Conservation (phyloP, 2,888 invertebrate genomes). For the Apodemia hepburni region DNA sequence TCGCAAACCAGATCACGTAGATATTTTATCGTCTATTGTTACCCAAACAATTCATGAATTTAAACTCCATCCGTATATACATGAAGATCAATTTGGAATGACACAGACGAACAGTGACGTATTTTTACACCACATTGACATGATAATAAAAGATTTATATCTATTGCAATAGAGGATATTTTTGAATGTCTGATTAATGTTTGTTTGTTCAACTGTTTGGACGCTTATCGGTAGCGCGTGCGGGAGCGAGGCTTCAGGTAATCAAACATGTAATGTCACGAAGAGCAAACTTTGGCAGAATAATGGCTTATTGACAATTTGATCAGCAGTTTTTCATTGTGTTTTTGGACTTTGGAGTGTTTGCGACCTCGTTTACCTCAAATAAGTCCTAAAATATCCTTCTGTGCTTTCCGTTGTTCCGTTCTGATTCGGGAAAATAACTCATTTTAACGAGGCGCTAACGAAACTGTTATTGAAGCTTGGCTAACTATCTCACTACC, state of each 20-base stretch:
- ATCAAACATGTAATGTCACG: constrained; percentile 11
- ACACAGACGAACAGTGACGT: not conserved
- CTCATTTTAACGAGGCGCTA: no score
- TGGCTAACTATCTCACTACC: no score
- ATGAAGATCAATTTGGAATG: not conserved
- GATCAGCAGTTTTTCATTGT: not conserved
- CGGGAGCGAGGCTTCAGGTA: not conserved
- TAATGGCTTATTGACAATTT: not conserved
- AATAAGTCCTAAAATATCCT: not conserved
- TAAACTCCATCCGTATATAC: not conserved
- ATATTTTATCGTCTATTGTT: constrained; percentile 1
- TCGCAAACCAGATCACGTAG: constrained; percentile 1
- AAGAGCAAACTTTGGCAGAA: constrained; percentile 5
- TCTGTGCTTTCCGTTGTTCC: not conserved
- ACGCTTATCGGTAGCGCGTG: constrained; percentile 13
- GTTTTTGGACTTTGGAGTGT: constrained; percentile 8
- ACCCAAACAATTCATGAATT: not conserved
- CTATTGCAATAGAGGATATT: not conserved
- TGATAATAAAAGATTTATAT: not conserved
- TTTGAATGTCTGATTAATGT: not conserved
- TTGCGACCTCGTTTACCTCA: not conserved
- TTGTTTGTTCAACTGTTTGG: constrained; percentile 12
- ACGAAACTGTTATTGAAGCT: not conserved
- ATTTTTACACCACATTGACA: not conserved
- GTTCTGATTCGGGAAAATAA: not conserved